A percentile compares a stretch with the other conserved stretches of the same genome.
Evolutionary conservation across 2,888 invertebrate species (phyloP).

Genomic region (Acleris emargana): DNA sequence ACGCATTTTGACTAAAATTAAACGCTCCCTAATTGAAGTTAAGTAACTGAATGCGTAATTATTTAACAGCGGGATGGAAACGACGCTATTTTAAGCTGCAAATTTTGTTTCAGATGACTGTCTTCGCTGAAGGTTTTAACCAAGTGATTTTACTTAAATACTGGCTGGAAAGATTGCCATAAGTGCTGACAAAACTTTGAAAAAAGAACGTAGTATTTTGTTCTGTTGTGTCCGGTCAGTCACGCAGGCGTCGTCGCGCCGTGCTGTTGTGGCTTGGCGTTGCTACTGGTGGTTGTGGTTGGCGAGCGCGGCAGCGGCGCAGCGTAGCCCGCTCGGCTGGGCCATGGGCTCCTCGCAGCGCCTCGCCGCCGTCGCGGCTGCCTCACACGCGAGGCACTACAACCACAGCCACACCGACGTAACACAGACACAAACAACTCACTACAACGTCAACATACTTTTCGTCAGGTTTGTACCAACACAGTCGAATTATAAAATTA

Average conservation of each 20-base stretch:
- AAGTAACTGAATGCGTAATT: conserved; percentile 41
- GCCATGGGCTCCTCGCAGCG: conserved; percentile 87
- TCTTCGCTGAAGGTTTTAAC: conserved; percentile 1
- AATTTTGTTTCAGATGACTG: conserved; percentile 61
- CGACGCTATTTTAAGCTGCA: conserved; percentile 33
- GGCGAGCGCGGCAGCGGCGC: conserved; percentile 69
- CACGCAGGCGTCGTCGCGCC: conserved; percentile 64
- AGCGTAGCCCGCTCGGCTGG: conserved; percentile 82
- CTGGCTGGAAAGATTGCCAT: conserved; percentile 44
- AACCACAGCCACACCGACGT: conserved; percentile 76
- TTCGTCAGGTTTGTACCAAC: conserved; percentile 88
- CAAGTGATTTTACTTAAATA: not conserved
- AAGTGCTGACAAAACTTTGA: conserved; percentile 34
- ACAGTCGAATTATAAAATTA: not conserved
- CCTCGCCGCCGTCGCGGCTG: conserved; percentile 83
- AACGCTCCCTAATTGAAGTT: conserved; percentile 40
- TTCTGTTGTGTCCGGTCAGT: conserved; percentile 54
- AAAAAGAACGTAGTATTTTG: conserved; percentile 41
- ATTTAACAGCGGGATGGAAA: conserved; percentile 17
- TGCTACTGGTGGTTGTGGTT: conserved; percentile 60
- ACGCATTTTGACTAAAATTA: conserved; percentile 48
- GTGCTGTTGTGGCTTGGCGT: conserved; percentile 73
- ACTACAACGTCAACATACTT: conserved; percentile 85
- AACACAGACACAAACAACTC: conserved; percentile 61
- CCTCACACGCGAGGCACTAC: conserved; percentile 73